Conservation (phyloP, 2,797 vertebrate genomes). For the Ceryle rudis region DNA sequence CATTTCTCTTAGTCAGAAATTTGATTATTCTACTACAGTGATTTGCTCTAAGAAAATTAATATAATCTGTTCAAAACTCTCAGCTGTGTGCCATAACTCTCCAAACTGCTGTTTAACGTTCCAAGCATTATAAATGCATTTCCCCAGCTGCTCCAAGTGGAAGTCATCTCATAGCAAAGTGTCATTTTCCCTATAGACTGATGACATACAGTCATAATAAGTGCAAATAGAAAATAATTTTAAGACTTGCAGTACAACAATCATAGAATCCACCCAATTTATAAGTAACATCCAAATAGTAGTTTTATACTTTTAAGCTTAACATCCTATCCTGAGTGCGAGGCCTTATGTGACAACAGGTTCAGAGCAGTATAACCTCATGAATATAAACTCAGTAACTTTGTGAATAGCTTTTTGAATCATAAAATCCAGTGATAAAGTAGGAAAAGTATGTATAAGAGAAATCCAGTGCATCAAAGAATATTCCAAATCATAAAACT, state of each 20-base stretch:
- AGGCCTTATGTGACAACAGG: not conserved
- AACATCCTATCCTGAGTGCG: not conserved
- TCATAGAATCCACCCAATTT: not conserved
- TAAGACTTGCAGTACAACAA: not conserved
- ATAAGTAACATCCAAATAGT: not conserved
- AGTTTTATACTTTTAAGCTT: not conserved
- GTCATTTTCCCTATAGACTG: not conserved
- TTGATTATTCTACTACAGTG: constrained; percentile 6
- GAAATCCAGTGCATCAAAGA: not conserved
- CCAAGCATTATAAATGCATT: not conserved
- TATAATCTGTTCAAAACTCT: constrained; percentile 10
- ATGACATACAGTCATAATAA: not conserved
- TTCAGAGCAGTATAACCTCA: not conserved
- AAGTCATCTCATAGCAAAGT: not conserved
- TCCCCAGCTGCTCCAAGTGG: not conserved
- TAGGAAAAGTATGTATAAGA: not conserved
- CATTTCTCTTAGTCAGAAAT: not conserved
- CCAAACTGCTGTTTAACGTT: not conserved
- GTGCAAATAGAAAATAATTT: not conserved
- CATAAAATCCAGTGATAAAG: not conserved
- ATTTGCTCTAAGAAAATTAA: constrained; percentile 20
- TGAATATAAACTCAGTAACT: not conserved
- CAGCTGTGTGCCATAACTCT: not conserved
- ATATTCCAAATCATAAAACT: not conserved
- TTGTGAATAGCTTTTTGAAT: not conserved